Evolutionary conservation across 2,113 vertebrate genomes (phyloP), one percentile per base, ranked within the genome.

Genomic region (Tamias sibiricus): DNA sequence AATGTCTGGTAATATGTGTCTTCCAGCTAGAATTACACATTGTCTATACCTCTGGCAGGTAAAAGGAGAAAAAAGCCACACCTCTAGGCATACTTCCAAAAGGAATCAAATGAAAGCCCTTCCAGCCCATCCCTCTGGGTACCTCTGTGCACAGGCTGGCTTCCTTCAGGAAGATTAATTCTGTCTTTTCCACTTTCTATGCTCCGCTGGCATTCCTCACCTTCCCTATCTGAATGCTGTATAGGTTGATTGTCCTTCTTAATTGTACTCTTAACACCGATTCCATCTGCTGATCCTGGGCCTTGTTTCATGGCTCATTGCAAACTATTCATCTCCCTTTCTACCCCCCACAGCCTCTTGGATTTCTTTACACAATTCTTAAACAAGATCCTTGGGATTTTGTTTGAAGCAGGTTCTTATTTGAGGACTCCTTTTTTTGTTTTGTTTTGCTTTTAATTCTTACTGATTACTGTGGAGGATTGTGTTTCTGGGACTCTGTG

Each of bases 161-260:
- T 97, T 95, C 66, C 80, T 90, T 91, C 64, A 28, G n/a, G 59
- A 94, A 92, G 40, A 84, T 95, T 92, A 96, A 95, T 92, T 84
- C 83, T 69, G 40, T 49, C 90, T 93, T 90, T 93, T 74, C 91
- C 86, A 94, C 80, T 90, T 91, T 90, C 81, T 95, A 80, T 77
- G 57, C 40, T 93, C 75, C 47, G 40, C 47, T 84, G 75, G 82
- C 37, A 75, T 84, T 54, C 83, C 64, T 94, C 22, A 42, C 89
- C 75, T 84, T 95, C 86, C 57, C 64, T 84, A 94, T 69, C 49
- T 59, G 71, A 90, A 40, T 91, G 74, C 86, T 92, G 54, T 81
- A 47, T 74, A 77, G 66, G 59, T 13, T 92, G 83, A 95, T 90
- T 95, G 86, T 81, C 81, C 37, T 91, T 69, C 57, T 94, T 95